Evolutionary conservation across 2,113 vertebrate species (phyloP).

Genomic region (Telmatochromis brichardi): DNA sequence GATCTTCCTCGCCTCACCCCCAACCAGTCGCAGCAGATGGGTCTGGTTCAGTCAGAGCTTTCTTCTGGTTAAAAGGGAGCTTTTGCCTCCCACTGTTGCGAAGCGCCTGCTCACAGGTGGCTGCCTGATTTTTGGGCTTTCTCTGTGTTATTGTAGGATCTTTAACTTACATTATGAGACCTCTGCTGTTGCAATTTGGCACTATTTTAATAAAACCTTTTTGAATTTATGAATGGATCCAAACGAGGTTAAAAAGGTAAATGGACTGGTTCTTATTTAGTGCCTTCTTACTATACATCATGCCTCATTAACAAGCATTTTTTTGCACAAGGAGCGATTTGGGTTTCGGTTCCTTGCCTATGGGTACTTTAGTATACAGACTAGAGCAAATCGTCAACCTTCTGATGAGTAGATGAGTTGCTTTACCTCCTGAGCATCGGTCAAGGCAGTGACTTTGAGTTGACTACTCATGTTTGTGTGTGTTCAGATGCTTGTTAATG

Average conservation of each 20-base stretch:
- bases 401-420: background rate
- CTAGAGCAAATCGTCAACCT: background rate
- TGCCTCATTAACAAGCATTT: background rate
- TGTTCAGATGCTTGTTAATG: background rate
- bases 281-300: background rate
- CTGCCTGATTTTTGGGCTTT: background rate
- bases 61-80: background rate
- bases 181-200: background rate
- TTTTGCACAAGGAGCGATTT: background rate
- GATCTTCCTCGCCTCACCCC: background rate
- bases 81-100: background rate
- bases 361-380: background rate
- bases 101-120: background rate
- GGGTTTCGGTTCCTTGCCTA: background rate
- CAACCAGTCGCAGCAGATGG: background rate
- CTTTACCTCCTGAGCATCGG: background rate
- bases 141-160: background rate
- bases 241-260: background rate
- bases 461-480: background rate
- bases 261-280: background rate
- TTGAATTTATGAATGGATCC: background rate
- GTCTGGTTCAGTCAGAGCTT: background rate
- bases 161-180: background rate
- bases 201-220: background rate
- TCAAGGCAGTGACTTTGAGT: background rate